Evolutionary conservation across 2,113 vertebrate genomes (phyloP), one percentile per base, ranked within the genome.

Genomic region (Elephantulus edwardii): DNA sequence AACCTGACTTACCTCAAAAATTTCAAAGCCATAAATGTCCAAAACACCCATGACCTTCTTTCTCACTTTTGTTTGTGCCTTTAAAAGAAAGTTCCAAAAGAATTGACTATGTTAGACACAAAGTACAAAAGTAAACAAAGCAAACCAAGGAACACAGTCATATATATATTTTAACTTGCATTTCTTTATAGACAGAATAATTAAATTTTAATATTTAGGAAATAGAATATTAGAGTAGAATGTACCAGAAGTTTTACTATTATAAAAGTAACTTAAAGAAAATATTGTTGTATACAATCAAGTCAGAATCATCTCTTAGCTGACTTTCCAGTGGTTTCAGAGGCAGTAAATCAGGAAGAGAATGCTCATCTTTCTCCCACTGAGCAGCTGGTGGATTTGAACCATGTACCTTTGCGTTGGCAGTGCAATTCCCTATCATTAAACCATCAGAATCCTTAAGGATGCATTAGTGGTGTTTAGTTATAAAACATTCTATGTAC

Each of bases 31-130:
- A 48, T 99, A 99, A 95, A 99, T 99, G 97, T 99, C 99, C 95
- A 99, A 95, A 68, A 99, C 99, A 10, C 99, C 99, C 99, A 99
- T 99, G 78, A 99, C 99, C 98, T 99, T 99, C 98, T 99, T 99
- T 87, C 98, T 98, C 83, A 98, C 96, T 98, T 99, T 99, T 76
- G 98, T 97, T 95, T 99, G 98, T 86, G 99, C 99, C 99, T 99
- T 97, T 38, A 58, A 96, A 74, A 60, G 96, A 48, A 94, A 94
- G 86, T 38, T 66, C 72, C 94, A 77, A 94, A 91, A 38, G 56
- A 77, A 46, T 50, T 33, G 56, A 58, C 90, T 70, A 93, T 83
- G 77, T 40, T 44, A 62, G 48, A n/a, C 54, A 42, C 80, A 28
- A 83, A 76, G 75, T 14, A 52, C 11, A 75, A 89, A 24, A 68